These are phyloP conservation scores for Myripristis jacobus DNA, from an alignment of 2,797 vertebrate species.

Conservation along the genomic window DNA sequence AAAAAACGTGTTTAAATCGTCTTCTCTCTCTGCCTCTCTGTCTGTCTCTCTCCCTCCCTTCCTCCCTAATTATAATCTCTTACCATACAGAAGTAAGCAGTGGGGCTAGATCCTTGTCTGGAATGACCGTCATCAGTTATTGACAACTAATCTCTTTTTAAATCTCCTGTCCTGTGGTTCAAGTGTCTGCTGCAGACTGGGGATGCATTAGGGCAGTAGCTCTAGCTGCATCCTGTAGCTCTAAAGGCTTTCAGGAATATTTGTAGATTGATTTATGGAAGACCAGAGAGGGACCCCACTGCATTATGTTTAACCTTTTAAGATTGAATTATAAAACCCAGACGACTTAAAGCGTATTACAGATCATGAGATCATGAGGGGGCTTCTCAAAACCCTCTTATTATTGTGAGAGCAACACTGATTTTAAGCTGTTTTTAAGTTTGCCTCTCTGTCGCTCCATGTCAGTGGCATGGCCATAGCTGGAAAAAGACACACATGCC, in stretches of 20 bases:
- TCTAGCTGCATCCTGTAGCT: slow-evolving; percentile 37
- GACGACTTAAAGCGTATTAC: neutral
- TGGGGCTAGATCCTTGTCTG: slow-evolving; percentile 29
- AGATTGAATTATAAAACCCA: neutral
- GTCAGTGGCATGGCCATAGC: no score
- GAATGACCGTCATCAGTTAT: slow-evolving; percentile 29
- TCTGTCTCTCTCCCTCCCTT: neutral
- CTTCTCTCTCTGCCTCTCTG: neutral
- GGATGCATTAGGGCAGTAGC: slow-evolving; percentile 40
- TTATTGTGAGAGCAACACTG: neutral
- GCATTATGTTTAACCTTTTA: neutral
- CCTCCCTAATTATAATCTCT: slow-evolving; percentile 2
- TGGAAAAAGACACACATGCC: no score
- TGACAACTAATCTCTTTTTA: slow-evolving; percentile 38
- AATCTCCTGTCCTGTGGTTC: slow-evolving; percentile 38
- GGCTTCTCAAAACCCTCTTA: no score
- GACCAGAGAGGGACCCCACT: slow-evolving; percentile 17
- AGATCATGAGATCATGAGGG: neutral
- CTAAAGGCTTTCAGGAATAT: slow-evolving; percentile 29
- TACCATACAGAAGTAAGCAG: neutral
- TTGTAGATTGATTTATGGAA: slow-evolving; percentile 23
- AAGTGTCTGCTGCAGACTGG: slow-evolving; percentile 15
- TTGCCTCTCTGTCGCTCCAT: no score
- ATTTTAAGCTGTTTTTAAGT: no score
- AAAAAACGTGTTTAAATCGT: neutral